Evolutionary conservation across 2,888 invertebrate genomes (phyloP), one percentile per base, ranked within the genome.

Genomic region (Plusia festucae): DNA sequence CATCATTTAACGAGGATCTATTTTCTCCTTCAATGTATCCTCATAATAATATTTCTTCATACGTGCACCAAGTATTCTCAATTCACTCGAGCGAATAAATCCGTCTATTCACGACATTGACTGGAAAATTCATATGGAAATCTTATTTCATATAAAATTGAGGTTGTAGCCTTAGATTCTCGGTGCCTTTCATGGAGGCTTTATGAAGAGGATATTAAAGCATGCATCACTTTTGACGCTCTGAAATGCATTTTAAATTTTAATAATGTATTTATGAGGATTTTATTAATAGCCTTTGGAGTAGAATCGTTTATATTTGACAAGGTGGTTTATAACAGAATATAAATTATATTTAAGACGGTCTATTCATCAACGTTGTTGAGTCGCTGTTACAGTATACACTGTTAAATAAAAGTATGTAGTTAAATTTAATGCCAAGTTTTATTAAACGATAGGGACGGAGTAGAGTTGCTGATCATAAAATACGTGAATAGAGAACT

Each of bases 101-200:
- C 70, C 72, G 2, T 49, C 66, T 24, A 79, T 73, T 76, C 72
- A 71, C 61, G 74, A 67, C 76, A 82, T 82, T 78, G 80, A 74
- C 71, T 73, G 75, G 61, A 52, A 76, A 78, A 83, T 83, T 82
- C 79, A 79, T 78, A 83, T 82, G 80, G 66, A 81, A 85, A 85
- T 86, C 76, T 73, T 70, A 83, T 85, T 84, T 78, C 68, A 51
- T 68, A 53, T 56, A 52, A 64, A 54, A 18, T 15, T 11, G 24
- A 70, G 65, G 51, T 20, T 67, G 40, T 22, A 62, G 52, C 34
- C 22, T 59, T 18, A 16, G 24, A 60, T 44, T 44, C 40, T 57
- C n/a, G 11, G 9, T 20, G 13, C 53, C 54, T 63, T 70, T 64
- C 54, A 70, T 27, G 30, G 4, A 0, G 16, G 27, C 15, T 11